phyloP scores from a whole-genome alignment of 2,888 invertebrate genomes.

The Plutella xylostella region DNA sequence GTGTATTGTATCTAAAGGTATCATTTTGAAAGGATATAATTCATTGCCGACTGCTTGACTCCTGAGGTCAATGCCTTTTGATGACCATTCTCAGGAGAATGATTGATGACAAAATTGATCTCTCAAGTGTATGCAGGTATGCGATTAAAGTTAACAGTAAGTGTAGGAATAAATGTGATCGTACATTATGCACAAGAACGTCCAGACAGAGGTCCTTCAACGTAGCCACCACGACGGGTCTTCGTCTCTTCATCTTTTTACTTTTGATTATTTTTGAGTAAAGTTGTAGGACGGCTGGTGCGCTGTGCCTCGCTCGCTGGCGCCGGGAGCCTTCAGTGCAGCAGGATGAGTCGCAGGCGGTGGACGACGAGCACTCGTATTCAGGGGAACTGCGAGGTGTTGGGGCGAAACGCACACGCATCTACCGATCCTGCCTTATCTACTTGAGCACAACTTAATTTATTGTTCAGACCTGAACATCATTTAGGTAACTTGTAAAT shows the following conservation, averaged over 20 bases:
- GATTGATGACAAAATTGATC: no score
- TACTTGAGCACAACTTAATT: not conserved
- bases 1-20: no score
- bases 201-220: conserved; percentile 69
- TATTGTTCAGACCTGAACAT: no score
- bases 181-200: conserved; percentile 68
- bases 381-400: conserved; percentile 42
- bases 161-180: no score
- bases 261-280: conserved; percentile 18
- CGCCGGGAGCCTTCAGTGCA: conserved; percentile 17
- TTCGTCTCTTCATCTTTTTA: conserved; percentile 32
- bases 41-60: no score
- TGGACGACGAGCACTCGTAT: conserved; percentile 15
- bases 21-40: no score
- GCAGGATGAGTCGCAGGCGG: conserved; percentile 18
- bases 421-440: conserved; percentile 17
- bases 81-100: no score
- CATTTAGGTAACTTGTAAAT: not conserved
- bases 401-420: conserved; percentile 54
- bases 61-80: no score
- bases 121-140: no score
- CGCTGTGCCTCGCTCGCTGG: conserved; percentile 25
- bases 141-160: no score
- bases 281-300: conserved; percentile 19
- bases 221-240: conserved; percentile 47